Conservation (phyloP, 2,888 invertebrate genomes). For the Neria commutata region DNA sequence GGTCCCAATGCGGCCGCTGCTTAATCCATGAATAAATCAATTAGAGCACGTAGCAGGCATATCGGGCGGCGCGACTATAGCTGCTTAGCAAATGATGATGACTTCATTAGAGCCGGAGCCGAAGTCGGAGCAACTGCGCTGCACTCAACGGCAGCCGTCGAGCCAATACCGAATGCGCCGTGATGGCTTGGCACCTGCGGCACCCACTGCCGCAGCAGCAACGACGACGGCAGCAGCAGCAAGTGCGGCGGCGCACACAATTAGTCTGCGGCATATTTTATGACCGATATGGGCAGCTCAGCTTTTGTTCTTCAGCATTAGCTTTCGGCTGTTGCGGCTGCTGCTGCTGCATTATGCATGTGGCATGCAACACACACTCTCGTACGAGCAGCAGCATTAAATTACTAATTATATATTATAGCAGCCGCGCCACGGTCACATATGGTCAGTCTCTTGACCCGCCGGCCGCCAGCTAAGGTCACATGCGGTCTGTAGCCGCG, state of each 20-base stretch:
- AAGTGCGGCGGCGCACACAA: not conserved
- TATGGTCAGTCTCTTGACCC: no score
- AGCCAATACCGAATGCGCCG: constrained; percentile 5
- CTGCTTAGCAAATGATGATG: constrained; percentile 27
- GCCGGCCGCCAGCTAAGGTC: no score
- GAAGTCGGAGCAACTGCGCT: not conserved
- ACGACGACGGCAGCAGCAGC: not conserved
- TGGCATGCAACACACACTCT: no score
- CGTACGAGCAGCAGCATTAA: not conserved
- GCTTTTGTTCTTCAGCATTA: not conserved
- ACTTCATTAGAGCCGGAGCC: constrained; percentile 33
- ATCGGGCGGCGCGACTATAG: not conserved
- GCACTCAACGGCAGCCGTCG: constrained; percentile 1
- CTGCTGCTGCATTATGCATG: not conserved
- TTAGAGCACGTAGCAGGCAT: constrained; percentile 24
- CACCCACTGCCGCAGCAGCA: not conserved
- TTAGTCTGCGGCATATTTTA: constrained; percentile 8
- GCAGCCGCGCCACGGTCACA: no score
- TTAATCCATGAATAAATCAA: constrained; percentile 40
- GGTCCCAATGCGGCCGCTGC: constrained; percentile 26
- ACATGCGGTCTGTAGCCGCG: no score
- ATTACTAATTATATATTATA: no score
- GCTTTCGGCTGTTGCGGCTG: not conserved
- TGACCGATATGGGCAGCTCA: not conserved
- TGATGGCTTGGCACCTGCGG: constrained; percentile 22